Evolutionary conservation across 1,140 invertebrate genomes (phyloP).

Genomic region (Lutraria rhynchaena): DNA sequence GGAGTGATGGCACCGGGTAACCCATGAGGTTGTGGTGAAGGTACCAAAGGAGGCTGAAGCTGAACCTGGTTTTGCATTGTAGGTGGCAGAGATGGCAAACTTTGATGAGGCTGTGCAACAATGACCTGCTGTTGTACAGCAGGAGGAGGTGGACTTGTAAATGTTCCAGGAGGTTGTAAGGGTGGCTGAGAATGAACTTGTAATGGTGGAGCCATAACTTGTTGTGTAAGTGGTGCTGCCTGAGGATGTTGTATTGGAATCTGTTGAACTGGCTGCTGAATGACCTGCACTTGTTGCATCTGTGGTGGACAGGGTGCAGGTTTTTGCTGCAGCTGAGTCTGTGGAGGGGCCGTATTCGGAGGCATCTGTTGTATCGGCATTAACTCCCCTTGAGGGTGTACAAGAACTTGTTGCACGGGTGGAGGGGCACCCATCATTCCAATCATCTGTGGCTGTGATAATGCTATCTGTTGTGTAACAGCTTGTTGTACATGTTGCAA

Average conservation of each 20-base stretch:
- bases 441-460: constrained; percentile 20
- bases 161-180: constrained; percentile 32
- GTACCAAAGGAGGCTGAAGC: constrained; percentile 2
- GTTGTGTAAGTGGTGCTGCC: constrained; percentile 1
- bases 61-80: constrained; percentile 47
- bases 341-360: neutral
- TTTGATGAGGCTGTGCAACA: constrained; percentile 28
- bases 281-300: constrained; percentile 40
- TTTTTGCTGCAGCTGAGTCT: neutral
- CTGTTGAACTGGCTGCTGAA: constrained; percentile 24
- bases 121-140: constrained; percentile 43
- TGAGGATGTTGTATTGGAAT: constrained; percentile 21
- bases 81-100: constrained; percentile 40
- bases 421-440: constrained; percentile 3
- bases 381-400: constrained; percentile 24
- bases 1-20: constrained; percentile 39
- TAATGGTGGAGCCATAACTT: constrained; percentile 8
- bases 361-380: constrained; percentile 33
- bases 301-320: neutral
- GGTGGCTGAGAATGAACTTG: constrained; percentile 22
- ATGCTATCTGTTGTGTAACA: neutral
- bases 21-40: constrained; percentile 9
- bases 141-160: constrained; percentile 27
- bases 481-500: neutral
- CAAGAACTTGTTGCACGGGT: constrained; percentile 34